Percentiles rank a stretch among this genome's conserved stretches.
These are phyloP conservation scores for Phymorhynchus buccinoides DNA, from an alignment of 1,140 invertebrate species.

Conservation along the genomic window DNA sequence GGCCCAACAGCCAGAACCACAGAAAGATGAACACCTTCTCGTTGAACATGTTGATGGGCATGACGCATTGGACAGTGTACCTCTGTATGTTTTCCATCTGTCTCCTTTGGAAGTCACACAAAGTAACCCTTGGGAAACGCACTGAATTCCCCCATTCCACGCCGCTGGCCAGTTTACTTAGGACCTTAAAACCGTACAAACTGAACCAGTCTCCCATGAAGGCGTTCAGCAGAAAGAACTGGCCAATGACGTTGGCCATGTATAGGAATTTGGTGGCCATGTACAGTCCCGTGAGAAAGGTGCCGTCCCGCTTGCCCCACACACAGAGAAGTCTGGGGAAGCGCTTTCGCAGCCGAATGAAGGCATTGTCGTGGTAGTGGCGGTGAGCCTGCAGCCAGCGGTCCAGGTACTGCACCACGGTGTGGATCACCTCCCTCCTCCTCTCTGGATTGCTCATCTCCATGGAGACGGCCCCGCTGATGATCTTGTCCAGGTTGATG, in stretches of 20 bases:
- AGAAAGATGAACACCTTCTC: slow-evolving; percentile 76
- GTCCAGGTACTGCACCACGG: slow-evolving; percentile 65
- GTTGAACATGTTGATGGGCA: slow-evolving; percentile 77
- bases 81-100: slow-evolving; percentile 68
- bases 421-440: slow-evolving; percentile 60
- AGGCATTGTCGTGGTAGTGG: slow-evolving; percentile 61
- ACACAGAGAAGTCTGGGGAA: slow-evolving; percentile 64
- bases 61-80: slow-evolving; percentile 75
- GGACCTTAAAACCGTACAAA: slow-evolving; percentile 74
- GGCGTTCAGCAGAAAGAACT: slow-evolving; percentile 75
- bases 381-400: slow-evolving; percentile 66
- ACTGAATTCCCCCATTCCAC: slow-evolving; percentile 70
- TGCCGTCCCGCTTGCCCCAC: slow-evolving; percentile 74
- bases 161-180: slow-evolving; percentile 72
- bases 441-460: slow-evolving; percentile 59
- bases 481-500: slow-evolving; percentile 65
- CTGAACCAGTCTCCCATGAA: slow-evolving; percentile 75
- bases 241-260: slow-evolving; percentile 74
- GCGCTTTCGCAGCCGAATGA: slow-evolving; percentile 61
- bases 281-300: slow-evolving; percentile 74
- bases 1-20: slow-evolving; percentile 71
- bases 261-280: slow-evolving; percentile 75
- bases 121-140: slow-evolving; percentile 72
- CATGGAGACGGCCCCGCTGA: slow-evolving; percentile 60
- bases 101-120: too few relatives aligned